These are phyloP conservation scores for Chiridota heheva DNA, from an alignment of 35 echinoderm and acorn worm genomes.

Conservation along the genomic window DNA sequence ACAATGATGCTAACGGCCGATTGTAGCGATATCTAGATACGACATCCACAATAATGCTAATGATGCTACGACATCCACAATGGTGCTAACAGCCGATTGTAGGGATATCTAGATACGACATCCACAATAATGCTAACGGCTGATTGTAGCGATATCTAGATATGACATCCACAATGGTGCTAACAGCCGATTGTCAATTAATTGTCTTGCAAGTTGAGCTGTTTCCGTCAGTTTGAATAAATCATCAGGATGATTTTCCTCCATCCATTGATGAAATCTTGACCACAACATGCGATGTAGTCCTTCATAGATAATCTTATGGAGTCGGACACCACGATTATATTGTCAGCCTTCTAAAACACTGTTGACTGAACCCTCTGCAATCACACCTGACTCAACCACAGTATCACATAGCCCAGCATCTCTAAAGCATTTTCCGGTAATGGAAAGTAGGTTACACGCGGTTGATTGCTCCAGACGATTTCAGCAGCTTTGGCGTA, in stretches of 20 bases:
- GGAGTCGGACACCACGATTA: slow-evolving; percentile 46
- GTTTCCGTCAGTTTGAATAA: not conserved
- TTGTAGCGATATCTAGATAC: no score
- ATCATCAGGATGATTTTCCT: not conserved
- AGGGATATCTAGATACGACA: no score
- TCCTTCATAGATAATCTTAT: slow-evolving; percentile 57
- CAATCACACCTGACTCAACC: slow-evolving; percentile 41
- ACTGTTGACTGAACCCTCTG: slow-evolving; percentile 29
- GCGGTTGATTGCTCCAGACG: slow-evolving; percentile 20
- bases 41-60: no score
- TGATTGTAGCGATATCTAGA: no score
- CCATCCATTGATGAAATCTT: slow-evolving; percentile 17
- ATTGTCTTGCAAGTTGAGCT: no score
- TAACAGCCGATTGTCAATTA: no score
- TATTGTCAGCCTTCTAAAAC: slow-evolving; percentile 34
- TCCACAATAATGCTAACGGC: no score
- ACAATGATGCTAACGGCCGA: no score
- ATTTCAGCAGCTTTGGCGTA: slow-evolving; percentile 45
- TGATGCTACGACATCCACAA: no score
- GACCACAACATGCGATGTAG: slow-evolving; percentile 21
- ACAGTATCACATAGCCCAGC: slow-evolving; percentile 26
- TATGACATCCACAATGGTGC: no score
- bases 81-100: no score
- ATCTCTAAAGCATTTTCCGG: slow-evolving; percentile 41
- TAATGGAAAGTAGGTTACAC: slow-evolving; percentile 29